phyloP scores from a whole-genome alignment of 2,797 vertebrate genomes.

The Enteromius viviparus region DNA sequence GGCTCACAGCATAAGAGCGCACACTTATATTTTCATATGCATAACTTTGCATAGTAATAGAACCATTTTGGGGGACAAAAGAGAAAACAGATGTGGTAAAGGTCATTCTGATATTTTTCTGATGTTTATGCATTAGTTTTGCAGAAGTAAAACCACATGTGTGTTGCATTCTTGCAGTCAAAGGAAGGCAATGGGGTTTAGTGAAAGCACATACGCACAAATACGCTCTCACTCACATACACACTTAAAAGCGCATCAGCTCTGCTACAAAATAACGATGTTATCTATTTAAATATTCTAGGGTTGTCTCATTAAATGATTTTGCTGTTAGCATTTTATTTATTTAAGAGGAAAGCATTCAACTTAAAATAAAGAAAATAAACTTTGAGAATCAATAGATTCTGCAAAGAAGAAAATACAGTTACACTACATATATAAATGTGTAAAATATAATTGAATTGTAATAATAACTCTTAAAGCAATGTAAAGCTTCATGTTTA shows the following conservation, averaged over 20 bases:
- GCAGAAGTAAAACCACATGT: constrained; percentile 78
- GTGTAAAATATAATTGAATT: background rate
- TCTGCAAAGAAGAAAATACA: background rate
- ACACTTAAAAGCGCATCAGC: constrained; percentile 3
- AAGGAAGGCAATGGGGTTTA: constrained; percentile 36
- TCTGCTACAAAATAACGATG: constrained; percentile 22
- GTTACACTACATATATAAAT: background rate
- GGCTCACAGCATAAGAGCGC: constrained; percentile 75
- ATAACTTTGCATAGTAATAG: constrained; percentile 87
- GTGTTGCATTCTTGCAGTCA: constrained; percentile 45
- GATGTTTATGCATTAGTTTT: constrained; percentile 80
- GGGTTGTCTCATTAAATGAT: background rate
- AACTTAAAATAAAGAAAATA: background rate
- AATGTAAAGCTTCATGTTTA: background rate
- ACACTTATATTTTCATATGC: constrained; percentile 83
- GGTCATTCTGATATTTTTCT: constrained; percentile 78
- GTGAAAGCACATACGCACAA: constrained; percentile 13
- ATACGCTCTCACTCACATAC: background rate
- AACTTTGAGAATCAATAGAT: constrained; percentile 4
- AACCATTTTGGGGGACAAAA: constrained; percentile 69
- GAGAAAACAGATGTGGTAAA: constrained; percentile 85
- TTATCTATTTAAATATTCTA: constrained; percentile 15
- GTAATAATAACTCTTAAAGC: background rate
- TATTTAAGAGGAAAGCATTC: background rate
- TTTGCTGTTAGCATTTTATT: background rate